These are phyloP conservation scores for Stercorarius parasiticus DNA, from an alignment of 2,113 vertebrate genomes.

Conservation along the genomic window DNA sequence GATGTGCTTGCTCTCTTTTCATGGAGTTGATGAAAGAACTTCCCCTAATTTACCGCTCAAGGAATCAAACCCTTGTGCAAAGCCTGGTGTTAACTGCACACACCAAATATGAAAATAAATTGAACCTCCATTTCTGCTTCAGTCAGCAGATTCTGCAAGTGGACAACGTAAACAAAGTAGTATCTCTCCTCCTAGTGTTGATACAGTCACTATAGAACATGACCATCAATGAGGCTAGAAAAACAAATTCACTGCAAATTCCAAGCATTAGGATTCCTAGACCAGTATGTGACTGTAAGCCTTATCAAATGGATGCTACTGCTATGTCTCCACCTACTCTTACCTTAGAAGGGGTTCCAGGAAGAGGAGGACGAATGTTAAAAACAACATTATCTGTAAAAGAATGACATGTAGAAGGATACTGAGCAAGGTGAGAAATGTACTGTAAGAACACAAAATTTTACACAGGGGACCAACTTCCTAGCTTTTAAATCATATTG, in stretches of 20 bases:
- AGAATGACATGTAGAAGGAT: not conserved
- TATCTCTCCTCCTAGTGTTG: not conserved
- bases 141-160: not conserved
- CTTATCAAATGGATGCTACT: not conserved
- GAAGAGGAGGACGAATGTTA: conserved; percentile 26
- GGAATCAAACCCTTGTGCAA: not conserved
- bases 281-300: not conserved
- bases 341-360: conserved; percentile 66
- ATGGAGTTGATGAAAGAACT: not conserved
- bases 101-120: not conserved
- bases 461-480: not conserved
- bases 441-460: not conserved
- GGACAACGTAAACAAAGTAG: not conserved
- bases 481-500: not conserved
- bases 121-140: not conserved
- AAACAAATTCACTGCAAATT: not conserved
- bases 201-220: not conserved
- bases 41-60: not conserved
- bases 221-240: not conserved
- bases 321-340: not conserved
- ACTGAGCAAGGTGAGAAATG: not conserved
- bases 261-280: not conserved
- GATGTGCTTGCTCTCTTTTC: not conserved
- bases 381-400: conserved; percentile 51
- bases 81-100: not conserved